A percentile compares a stretch with the other conserved stretches of the same genome.
These are phyloP conservation scores for Epinotia bilunana DNA, from an alignment of 2,888 invertebrate species.

Conservation along the genomic window DNA sequence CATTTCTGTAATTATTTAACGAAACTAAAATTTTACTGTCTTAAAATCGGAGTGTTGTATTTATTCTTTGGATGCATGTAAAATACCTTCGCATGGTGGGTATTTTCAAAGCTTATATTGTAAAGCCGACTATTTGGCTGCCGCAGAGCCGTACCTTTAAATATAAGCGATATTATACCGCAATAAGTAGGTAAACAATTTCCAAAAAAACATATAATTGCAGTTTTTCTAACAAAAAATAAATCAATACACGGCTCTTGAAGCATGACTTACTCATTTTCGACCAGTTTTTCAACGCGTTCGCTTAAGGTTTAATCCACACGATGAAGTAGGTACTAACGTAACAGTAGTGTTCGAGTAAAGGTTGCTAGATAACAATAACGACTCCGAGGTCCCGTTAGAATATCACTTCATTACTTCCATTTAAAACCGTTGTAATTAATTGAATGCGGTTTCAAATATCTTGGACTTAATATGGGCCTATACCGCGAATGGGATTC, in stretches of 20 bases:
- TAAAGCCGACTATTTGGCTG: too few species aligned
- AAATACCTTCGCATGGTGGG: too few species aligned
- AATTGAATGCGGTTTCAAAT: neutral
- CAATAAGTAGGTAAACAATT: too few species aligned
- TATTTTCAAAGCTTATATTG: too few species aligned
- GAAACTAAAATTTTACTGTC: too few species aligned
- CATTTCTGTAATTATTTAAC: too few species aligned
- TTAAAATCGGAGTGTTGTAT: too few species aligned
- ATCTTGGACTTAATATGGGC: neutral
- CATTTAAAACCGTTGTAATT: conserved; percentile 47
- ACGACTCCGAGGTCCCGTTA: conserved; percentile 65
- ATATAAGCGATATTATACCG: too few species aligned
- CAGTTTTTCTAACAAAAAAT: neutral
- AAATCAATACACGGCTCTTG: neutral
- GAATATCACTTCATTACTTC: conserved; percentile 61
- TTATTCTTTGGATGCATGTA: too few species aligned
- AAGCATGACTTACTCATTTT: neutral
- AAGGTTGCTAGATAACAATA: conserved; percentile 70
- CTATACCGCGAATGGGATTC: neutral
- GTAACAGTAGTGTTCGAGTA: conserved; percentile 51
- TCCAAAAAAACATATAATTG: too few species aligned
- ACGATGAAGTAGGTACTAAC: conserved; percentile 6
- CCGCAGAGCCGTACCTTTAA: too few species aligned
- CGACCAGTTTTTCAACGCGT: neutral
- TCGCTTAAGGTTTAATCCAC: conserved; percentile 18